Evolutionary conservation across 53 echinoderm and acorn worm species (phyloP).

Genomic region (Echinarachnius parma): DNA sequence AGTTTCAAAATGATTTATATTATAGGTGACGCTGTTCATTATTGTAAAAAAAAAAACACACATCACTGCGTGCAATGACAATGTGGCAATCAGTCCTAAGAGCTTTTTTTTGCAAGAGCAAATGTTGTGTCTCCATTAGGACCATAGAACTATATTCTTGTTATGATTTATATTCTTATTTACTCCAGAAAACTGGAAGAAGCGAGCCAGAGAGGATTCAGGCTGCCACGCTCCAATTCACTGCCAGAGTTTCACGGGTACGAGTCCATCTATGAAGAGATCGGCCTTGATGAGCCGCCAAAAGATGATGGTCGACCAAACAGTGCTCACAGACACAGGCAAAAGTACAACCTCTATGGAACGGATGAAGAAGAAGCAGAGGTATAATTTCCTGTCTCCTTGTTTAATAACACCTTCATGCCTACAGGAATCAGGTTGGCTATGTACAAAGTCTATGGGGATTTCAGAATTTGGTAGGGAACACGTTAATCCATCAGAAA

Average conservation of each 20-base stretch:
- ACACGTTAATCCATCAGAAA: too few species aligned
- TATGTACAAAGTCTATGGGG: too few species aligned
- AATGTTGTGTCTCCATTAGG: neutral
- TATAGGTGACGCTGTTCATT: too few species aligned
- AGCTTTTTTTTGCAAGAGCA: neutral
- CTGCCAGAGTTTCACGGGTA: constrained; percentile 66
- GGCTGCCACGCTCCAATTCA: constrained; percentile 55
- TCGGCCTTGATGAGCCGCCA: constrained; percentile 54
- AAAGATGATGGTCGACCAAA: constrained; percentile 31
- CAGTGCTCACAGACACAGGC: constrained; percentile 23
- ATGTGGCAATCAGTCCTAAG: too few species aligned
- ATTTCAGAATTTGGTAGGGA: too few species aligned
- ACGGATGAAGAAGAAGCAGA: neutral
- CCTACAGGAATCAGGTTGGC: too few species aligned
- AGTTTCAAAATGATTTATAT: too few species aligned
- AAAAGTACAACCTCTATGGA: constrained; percentile 6
- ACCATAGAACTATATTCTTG: too few species aligned
- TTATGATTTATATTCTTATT: neutral
- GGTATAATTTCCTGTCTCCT: too few species aligned
- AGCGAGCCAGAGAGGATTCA: neutral
- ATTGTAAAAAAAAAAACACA: too few species aligned
- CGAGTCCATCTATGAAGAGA: constrained; percentile 75
- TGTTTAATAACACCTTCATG: too few species aligned
- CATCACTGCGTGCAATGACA: too few species aligned
- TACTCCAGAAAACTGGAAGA: constrained; percentile 50